Evolutionary conservation across 2,113 vertebrate species (phyloP).

Genomic region (Pteropus alecto): DNA sequence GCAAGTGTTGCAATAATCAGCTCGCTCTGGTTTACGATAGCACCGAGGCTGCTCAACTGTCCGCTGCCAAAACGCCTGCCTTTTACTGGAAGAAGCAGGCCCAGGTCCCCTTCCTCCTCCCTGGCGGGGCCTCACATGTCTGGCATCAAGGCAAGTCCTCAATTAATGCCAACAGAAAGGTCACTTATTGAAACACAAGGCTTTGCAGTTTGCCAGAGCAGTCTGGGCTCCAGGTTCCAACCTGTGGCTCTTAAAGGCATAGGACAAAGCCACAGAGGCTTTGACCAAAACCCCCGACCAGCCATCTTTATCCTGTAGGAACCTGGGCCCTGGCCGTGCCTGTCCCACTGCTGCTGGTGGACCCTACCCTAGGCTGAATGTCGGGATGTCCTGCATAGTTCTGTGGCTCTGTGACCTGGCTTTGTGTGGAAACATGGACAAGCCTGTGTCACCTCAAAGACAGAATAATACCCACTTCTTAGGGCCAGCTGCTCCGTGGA

Average conservation of each 20-base stretch:
- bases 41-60: background rate
- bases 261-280: background rate
- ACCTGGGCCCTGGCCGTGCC: too few relatives aligned
- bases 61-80: conserved; percentile 29
- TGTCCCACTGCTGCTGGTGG: rapidly evolving
- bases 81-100: conserved; percentile 64
- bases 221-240: background rate
- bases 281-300: rapidly evolving
- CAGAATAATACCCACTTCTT: background rate
- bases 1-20: conserved; percentile 29
- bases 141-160: conserved; percentile 18
- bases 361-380: rapidly evolving
- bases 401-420: background rate
- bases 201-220: background rate
- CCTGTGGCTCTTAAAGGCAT: conserved; percentile 36
- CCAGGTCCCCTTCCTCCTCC: background rate
- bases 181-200: conserved; percentile 24
- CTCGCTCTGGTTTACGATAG: conserved; percentile 33
- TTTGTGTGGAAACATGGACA: background rate
- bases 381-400: background rate
- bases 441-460: background rate
- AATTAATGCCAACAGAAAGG: conserved; percentile 56
- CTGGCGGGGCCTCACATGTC: background rate
- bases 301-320: background rate
- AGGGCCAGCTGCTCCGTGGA: background rate